Conservation (phyloP, 2,888 invertebrate species). For the Halictus quadricinctus region DNA sequence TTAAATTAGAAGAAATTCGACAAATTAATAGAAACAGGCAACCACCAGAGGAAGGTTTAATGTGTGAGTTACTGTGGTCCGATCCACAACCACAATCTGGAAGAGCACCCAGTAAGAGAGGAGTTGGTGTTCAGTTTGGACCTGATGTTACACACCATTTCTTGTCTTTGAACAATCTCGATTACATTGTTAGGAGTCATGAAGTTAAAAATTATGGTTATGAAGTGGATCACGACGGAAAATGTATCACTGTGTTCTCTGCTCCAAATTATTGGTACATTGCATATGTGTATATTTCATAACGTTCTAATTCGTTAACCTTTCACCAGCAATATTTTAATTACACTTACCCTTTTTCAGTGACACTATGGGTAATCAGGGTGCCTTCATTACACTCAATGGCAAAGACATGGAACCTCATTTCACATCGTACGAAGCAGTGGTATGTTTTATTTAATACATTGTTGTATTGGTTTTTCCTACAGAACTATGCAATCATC, state of each 20-base stretch:
- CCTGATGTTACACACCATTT: conserved; percentile 97
- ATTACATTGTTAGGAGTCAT: conserved; percentile 97
- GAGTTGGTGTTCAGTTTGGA: conserved; percentile 99
- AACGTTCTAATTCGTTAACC: background rate
- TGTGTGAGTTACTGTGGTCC: conserved; percentile 99
- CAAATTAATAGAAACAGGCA: conserved; percentile 96
- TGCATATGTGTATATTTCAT: conserved; percentile 5
- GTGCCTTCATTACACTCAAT: conserved; percentile 97
- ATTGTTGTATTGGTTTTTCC: conserved; percentile 10
- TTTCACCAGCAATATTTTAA: background rate
- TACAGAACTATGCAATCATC: conserved; percentile 22
- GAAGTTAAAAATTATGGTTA: conserved; percentile 99
- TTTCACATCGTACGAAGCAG: conserved; percentile 96
- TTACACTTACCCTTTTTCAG: conserved; percentile 83
- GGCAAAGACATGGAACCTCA: conserved; percentile 96
- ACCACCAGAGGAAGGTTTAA: conserved; percentile 97
- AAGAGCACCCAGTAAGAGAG: conserved; percentile 96
- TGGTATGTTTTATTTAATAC: conserved; percentile 86
- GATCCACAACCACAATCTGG: conserved; percentile 97
- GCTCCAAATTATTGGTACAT: conserved; percentile 99
- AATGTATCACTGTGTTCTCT: conserved; percentile 99
- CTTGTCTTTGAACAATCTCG: conserved; percentile 92
- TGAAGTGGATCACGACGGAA: conserved; percentile 96
- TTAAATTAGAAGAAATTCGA: conserved; percentile 96
- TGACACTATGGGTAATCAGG: conserved; percentile 99